Evolutionary conservation across 2,797 vertebrate genomes (phyloP), one percentile per base, ranked within the genome.

Genomic region (Clamator glandarius): DNA sequence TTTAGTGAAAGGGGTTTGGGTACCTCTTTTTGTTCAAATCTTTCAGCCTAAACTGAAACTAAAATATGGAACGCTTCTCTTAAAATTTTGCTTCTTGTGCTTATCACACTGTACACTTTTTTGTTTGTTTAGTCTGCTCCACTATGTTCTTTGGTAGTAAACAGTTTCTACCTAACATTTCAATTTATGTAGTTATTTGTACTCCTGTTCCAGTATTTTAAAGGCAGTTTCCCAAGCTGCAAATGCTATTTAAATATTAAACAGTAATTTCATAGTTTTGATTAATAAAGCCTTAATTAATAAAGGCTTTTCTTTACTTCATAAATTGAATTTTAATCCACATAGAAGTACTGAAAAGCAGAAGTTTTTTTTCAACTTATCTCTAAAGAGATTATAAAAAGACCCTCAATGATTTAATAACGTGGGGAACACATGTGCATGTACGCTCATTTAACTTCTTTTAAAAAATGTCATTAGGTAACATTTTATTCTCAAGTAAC

Each of bases 41-140:
- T 72, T 88, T 78, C 35, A 68, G 0, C n/a, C 26, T 58, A 64
- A 82, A 76, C 16, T 42, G 25, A 74, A 82, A 39, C 3, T 16
- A 31, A 8, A 41, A 12, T 35, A 26, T 14, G 12, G 15, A 12
- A 51, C 24, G 35, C 0, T 1, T 9, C 5, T 86, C 46, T 62
- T 57, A 58, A 81, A 54, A 66, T 16, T 70, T 52, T 78, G 11
- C 14, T 55, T 16, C 7, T 81, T 31, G 6, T n/a, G n/a, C n/a
- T n/a, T n/a, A n/a, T n/a, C n/a, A n/a, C n/a, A n/a, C n/a, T n/a
- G 2, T 25, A 11, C 4, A 3, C 7, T 29, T 13, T 54, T 4
- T 23, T 42, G 15, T 44, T 81, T 62, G 15, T 6, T 54, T 67
- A 12, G 19, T 73, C 29, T 79, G 19, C 13, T 77, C 11, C 16